phyloP scores from a whole-genome alignment of 2,797 vertebrate species.

The Squalus acanthias region DNA sequence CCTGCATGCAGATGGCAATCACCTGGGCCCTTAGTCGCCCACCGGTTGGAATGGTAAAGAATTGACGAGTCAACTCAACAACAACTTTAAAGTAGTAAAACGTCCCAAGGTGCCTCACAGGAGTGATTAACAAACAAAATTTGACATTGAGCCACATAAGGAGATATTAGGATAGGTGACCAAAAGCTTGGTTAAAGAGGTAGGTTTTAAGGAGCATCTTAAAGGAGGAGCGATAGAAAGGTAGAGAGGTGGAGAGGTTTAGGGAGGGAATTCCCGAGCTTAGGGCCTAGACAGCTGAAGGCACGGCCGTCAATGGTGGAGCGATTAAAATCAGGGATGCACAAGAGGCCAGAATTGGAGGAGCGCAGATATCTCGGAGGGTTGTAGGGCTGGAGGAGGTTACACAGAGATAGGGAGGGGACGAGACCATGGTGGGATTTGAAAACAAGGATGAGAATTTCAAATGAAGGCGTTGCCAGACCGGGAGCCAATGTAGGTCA shows the following conservation, averaged over 20 bases:
- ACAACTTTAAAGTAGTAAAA: not conserved
- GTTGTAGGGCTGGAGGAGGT: no score
- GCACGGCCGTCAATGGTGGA: no score
- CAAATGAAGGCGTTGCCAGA: no score
- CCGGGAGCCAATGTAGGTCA: no score
- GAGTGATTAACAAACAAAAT: not conserved
- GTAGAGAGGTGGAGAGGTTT: not conserved
- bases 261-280: not conserved
- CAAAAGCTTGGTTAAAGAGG: not conserved
- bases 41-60: not conserved
- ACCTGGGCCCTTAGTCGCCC: not conserved
- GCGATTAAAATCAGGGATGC: no score
- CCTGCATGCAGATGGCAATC: not conserved
- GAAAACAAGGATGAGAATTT: no score
- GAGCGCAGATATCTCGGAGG: no score
- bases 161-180: not conserved
- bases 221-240: no score
- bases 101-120: no score
- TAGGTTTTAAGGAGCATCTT: not conserved
- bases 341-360: no score
- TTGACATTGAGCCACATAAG: not conserved
- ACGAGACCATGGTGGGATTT: no score
- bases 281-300: not conserved
- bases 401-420: no score
- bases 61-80: not conserved